Evolutionary conservation across 2,888 invertebrate genomes (phyloP).

Genomic region (Trichogramma dendrolimi): DNA sequence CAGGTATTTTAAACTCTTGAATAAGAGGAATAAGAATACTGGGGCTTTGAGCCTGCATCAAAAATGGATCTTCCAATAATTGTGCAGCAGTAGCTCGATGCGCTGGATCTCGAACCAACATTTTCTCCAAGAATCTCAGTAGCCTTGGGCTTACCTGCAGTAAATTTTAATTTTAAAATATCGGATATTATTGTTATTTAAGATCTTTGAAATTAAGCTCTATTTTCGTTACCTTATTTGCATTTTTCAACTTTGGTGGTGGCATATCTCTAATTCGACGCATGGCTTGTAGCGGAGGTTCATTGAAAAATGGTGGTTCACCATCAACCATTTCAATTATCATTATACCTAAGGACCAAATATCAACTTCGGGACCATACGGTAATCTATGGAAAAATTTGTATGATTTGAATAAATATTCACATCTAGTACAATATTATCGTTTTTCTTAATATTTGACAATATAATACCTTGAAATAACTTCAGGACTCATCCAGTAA

Average conservation of each 20-base stretch:
- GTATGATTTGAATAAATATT: too few relatives aligned
- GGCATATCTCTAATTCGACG: constrained; percentile 93
- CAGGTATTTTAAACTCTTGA: constrained; percentile 57
- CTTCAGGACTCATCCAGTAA: constrained; percentile 98
- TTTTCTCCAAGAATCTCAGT: constrained; percentile 86
- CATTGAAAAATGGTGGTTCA: constrained; percentile 98
- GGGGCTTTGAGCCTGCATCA: constrained; percentile 88
- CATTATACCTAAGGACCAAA: constrained; percentile 95
- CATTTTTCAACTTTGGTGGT: constrained; percentile 89
- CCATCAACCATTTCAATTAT: constrained; percentile 99
- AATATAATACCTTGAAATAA: constrained; percentile 65
- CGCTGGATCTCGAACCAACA: constrained; percentile 91
- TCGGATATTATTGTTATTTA: too few relatives aligned
- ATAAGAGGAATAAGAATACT: constrained; percentile 88
- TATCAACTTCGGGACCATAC: constrained; percentile 95
- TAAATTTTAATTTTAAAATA: too few relatives aligned
- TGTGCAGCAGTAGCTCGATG: constrained; percentile 88
- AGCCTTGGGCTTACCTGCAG: constrained; percentile 73
- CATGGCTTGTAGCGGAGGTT: constrained; percentile 95
- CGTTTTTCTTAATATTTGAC: too few relatives aligned
- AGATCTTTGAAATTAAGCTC: too few relatives aligned
- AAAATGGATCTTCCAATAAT: constrained; percentile 87
- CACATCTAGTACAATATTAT: too few relatives aligned
- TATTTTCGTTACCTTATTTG: constrained; percentile 66
- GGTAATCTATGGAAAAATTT: constrained; percentile 62